Evolutionary conservation across 1,140 invertebrate genomes (phyloP), one percentile per base, ranked within the genome.

Genomic region (Danaus melanippus): DNA sequence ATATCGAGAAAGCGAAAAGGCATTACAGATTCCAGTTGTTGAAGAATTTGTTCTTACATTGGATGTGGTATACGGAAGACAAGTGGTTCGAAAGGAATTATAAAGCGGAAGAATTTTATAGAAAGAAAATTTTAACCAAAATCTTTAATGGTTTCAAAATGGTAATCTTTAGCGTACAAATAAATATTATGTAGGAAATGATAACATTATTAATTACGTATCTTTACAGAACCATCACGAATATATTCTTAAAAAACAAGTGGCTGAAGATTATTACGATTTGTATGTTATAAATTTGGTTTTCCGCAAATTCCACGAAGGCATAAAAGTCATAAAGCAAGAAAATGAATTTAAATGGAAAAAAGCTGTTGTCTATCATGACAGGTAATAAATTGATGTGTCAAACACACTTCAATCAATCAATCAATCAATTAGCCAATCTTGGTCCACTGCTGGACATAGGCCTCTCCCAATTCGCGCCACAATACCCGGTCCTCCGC

Each of bases 221-320:
- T 57, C 58, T 21, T 81, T 83, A 62, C 66, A 89, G 70, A 62
- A 69, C n/a, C 81, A 89, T 54, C 64, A 81, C 12, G 67, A 80
- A 48, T 76, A 81, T 47, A 74, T 87, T n/a, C 74, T 87, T 46
- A 89, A 88, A 72, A 77, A 79, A 63, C 88, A 90, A 78, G 89
- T 90, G 7, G 91, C 91, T 11, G 88, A 90, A 47, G 91, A 92
- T 69, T 90, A 89, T 66, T 88, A 90, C 58, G 89, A 90, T 51
- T 76, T 91, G 12, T 88, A 83, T 54, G 64, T 90, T n/a, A 77
- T 83, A 50, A 86, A 88, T 49, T 64, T 84, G 15, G 76, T 84
- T 21, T 91, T 91, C 61, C 69, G 73, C n/a, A 73, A 79, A 40
- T 90, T 90, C 77, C 69, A 79, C 4, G 66, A 81, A 53, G 87